Conservation (phyloP, 1,140 invertebrate species). For the Hylaeus volcanicus region DNA sequence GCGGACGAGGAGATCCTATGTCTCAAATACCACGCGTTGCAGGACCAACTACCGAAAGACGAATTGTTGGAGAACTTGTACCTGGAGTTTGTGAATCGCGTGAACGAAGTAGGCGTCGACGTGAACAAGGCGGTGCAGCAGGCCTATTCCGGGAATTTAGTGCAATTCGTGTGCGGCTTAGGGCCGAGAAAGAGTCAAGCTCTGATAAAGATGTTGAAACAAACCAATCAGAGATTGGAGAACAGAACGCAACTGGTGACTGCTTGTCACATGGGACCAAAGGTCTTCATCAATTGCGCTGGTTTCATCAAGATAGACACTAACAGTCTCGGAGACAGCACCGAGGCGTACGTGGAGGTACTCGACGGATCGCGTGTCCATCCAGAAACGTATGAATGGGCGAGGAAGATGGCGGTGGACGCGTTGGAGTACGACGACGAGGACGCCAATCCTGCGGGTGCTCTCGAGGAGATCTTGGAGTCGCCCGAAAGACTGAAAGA, state of each 20-base stretch:
- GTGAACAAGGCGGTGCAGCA: conserved; percentile 96
- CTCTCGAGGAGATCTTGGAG: conserved; percentile 98
- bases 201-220: conserved; percentile 94
- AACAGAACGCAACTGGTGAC: conserved; percentile 98
- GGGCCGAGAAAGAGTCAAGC: conserved; percentile 97
- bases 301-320: conserved; percentile 99
- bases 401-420: conserved; percentile 99
- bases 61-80: conserved; percentile 92
- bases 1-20: conserved; percentile 97
- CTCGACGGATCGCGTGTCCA: conserved; percentile 98
- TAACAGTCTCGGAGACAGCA: conserved; percentile 95
- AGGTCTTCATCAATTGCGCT: conserved; percentile 99
- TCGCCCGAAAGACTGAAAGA: conserved; percentile 97
- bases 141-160: conserved; percentile 91
- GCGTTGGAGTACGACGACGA: conserved; percentile 99
- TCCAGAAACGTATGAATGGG: conserved; percentile 99
- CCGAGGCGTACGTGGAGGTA: conserved; percentile 97
- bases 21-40: conserved; percentile 87
- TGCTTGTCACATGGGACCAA: conserved; percentile 97
- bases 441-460: conserved; percentile 96
- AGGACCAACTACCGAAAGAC: conserved; percentile 93
- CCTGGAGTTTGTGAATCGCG: conserved; percentile 95
- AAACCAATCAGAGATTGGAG: conserved; percentile 95
- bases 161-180: conserved; percentile 98
- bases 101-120: conserved; percentile 99